These are phyloP conservation scores for Pristionchus fissidentatus DNA, from an alignment of 2,888 invertebrate species.

Conservation along the genomic window DNA sequence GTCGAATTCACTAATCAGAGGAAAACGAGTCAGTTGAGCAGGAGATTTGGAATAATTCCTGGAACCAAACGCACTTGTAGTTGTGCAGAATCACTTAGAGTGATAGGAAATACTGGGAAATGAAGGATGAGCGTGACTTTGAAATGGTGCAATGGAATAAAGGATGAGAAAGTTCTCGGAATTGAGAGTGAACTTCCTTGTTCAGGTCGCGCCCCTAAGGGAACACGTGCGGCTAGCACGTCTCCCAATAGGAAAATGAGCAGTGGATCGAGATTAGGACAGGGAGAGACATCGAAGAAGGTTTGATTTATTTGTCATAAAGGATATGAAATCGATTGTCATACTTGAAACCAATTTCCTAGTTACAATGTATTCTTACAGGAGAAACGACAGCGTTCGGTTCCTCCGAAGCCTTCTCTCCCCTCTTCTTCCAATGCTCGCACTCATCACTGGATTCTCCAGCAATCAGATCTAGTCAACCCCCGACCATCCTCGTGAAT, in stretches of 20 bases:
- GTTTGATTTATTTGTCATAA: slow-evolving; percentile 50
- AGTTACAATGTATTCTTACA: not conserved
- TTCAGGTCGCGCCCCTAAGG: slow-evolving; percentile 40
- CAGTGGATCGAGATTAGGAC: not conserved
- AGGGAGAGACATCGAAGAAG: not conserved
- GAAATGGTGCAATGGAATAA: slow-evolving; percentile 39
- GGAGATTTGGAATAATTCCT: not conserved
- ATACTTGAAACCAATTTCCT: not conserved
- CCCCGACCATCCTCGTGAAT: slow-evolving; percentile 47
- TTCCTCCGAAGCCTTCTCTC: slow-evolving; percentile 39
- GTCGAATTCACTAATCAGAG: slow-evolving; percentile 46
- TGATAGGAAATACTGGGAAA: too few relatives aligned
- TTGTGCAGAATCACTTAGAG: not conserved
- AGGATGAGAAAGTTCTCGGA: not conserved
- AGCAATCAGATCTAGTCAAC: slow-evolving; percentile 68
- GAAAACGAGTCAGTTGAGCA: slow-evolving; percentile 15
- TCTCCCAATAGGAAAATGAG: slow-evolving; percentile 58
- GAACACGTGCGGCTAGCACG: slow-evolving; percentile 56
- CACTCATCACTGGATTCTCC: slow-evolving; percentile 69
- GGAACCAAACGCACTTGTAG: not conserved
- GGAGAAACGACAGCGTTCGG: slow-evolving; percentile 47
- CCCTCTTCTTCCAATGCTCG: slow-evolving; percentile 49
- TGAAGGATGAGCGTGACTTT: too few relatives aligned
- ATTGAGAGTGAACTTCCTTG: too few relatives aligned
- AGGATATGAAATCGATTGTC: not conserved